phyloP scores from a whole-genome alignment of 1,140 invertebrate species.

The Maconellicoccus hirsutus region DNA sequence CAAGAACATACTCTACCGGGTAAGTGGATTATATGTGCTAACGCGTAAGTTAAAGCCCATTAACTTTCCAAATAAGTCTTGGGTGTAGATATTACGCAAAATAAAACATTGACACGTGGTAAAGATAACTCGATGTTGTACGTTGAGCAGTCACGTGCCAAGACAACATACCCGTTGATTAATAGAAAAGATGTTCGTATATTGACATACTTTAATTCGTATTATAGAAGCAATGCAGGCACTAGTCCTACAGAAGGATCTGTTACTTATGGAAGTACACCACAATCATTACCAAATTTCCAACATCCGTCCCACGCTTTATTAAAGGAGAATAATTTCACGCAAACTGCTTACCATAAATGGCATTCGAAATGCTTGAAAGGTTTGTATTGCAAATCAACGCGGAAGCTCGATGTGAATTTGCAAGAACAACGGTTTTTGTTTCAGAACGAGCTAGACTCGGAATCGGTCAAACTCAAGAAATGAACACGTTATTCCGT shows the following conservation, averaged over 20 bases:
- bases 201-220: constrained; percentile 12
- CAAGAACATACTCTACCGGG: constrained; percentile 54
- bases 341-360: constrained; percentile 92
- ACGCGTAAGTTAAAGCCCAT: neutral
- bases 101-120: neutral
- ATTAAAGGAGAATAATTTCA: constrained; percentile 95
- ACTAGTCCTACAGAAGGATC: constrained; percentile 54
- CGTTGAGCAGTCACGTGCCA: neutral
- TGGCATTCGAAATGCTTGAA: constrained; percentile 86
- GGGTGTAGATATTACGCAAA: constrained; percentile 10
- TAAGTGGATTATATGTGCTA: neutral
- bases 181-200: too few relatives aligned
- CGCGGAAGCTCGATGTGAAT: neutral
- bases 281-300: constrained; percentile 75
- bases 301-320: constrained; percentile 92
- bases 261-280: constrained; percentile 51
- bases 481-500: constrained; percentile 94
- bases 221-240: constrained; percentile 53
- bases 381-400: constrained; percentile 35
- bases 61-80: neutral
- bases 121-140: neutral
- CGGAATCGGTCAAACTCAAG: constrained; percentile 83
- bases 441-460: constrained; percentile 70
- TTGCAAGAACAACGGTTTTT: neutral
- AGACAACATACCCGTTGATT: too few relatives aligned